Conservation (phyloP, 2,888 invertebrate species). For the Cartodere bifasciata region DNA sequence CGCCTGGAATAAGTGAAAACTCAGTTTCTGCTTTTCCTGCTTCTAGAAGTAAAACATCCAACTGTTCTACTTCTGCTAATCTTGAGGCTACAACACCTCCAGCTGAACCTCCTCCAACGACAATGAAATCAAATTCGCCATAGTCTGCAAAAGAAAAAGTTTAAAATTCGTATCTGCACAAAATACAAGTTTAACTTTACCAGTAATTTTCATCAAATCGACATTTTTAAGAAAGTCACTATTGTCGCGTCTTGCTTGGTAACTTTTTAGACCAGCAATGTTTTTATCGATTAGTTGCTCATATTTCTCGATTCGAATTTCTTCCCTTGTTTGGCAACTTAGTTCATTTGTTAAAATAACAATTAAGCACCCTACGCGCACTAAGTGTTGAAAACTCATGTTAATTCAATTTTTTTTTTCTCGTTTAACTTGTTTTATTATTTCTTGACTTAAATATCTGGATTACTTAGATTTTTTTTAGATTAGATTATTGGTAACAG, state of each 20-base stretch:
- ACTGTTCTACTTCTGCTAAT: constrained; percentile 34
- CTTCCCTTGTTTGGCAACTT: too few relatives aligned
- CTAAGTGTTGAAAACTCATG: too few relatives aligned
- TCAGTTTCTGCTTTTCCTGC: constrained; percentile 37
- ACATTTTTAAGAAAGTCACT: not conserved
- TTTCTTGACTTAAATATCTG: too few relatives aligned
- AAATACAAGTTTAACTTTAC: not conserved
- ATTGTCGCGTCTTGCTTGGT: not conserved
- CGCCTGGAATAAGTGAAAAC: constrained; percentile 36
- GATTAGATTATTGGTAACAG: too few relatives aligned
- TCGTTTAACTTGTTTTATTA: too few relatives aligned
- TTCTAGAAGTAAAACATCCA: constrained; percentile 39
- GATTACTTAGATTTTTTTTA: too few relatives aligned
- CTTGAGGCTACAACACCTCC: constrained; percentile 38
- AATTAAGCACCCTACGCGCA: too few relatives aligned
- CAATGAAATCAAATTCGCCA: constrained; percentile 32
- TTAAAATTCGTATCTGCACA: not conserved
- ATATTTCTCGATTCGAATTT: too few relatives aligned
- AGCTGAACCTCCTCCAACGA: constrained; percentile 37
- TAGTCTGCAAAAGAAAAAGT: constrained; percentile 14
- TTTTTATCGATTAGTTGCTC: constrained; percentile 3
- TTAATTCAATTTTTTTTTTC: too few relatives aligned
- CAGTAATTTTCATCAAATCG: not conserved
- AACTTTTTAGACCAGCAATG: not conserved
- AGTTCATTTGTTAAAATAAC: too few relatives aligned